Evolutionary conservation across 2,113 vertebrate genomes (phyloP).

Genomic region (Indicator indicator): DNA sequence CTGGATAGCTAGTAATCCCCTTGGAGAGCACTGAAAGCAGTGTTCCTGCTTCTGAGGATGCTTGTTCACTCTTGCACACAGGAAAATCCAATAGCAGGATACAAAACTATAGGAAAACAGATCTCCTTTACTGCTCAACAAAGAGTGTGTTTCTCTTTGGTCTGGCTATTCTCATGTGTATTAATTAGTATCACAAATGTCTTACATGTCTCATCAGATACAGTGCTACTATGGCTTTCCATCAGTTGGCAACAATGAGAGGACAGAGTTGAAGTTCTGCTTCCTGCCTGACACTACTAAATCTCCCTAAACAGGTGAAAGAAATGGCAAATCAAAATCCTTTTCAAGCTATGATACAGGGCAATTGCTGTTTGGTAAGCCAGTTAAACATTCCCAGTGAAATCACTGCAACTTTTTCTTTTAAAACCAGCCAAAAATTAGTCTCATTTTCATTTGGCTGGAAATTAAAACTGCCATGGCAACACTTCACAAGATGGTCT

Average conservation of each 20-base stretch:
- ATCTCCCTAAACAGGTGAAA: background rate
- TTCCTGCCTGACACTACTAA: background rate
- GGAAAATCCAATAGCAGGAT: background rate
- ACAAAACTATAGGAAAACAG: background rate
- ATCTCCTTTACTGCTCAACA: background rate
- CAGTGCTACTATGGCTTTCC: background rate
- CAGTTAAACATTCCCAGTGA: background rate
- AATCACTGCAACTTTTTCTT: background rate
- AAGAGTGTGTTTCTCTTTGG: background rate
- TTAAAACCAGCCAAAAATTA: background rate
- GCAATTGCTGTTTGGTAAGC: background rate
- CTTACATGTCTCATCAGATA: background rate
- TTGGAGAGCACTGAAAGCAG: background rate
- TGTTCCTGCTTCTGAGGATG: background rate
- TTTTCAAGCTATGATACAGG: background rate
- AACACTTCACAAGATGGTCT: background rate
- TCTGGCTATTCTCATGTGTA: background rate
- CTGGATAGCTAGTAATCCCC: background rate
- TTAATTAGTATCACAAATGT: background rate
- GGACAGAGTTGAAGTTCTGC: background rate
- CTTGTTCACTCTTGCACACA: background rate
- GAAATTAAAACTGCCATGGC: background rate
- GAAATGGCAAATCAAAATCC: background rate
- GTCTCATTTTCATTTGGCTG: background rate
- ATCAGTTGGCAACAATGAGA: background rate